Conservation (phyloP, 2,797 vertebrate genomes). For the Cyclura pinguis region DNA sequence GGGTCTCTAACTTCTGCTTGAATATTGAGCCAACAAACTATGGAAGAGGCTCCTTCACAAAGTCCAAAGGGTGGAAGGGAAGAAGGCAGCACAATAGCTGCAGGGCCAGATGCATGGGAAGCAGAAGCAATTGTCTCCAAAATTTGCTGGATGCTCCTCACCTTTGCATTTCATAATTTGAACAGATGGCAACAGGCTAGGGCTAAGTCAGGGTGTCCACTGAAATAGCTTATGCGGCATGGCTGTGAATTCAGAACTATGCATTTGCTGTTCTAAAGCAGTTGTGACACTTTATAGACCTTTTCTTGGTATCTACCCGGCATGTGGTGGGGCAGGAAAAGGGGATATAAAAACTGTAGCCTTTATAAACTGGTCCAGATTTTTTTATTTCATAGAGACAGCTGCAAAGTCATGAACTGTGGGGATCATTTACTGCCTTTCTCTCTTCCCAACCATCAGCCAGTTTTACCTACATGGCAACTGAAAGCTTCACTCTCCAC, state of each 20-base stretch:
- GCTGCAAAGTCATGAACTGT: slow-evolving; percentile 21
- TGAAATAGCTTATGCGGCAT: slow-evolving; percentile 14
- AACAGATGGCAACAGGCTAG: slow-evolving; percentile 27
- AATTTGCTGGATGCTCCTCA: not conserved
- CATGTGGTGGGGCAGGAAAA: too few species aligned
- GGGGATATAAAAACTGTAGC: not conserved
- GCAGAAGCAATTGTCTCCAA: not conserved
- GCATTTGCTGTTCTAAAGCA: slow-evolving; percentile 32
- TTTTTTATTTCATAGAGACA: slow-evolving; percentile 15
- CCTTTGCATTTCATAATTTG: not conserved
- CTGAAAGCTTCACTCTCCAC: not conserved
- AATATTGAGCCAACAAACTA: not conserved
- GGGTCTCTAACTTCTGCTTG: not conserved
- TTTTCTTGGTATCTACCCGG: not conserved
- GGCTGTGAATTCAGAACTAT: slow-evolving; percentile 5
- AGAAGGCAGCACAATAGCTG: not conserved
- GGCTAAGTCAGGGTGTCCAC: not conserved
- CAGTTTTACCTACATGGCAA: not conserved
- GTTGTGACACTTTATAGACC: slow-evolving; percentile 1
- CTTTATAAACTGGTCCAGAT: not conserved
- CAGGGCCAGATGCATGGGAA: not conserved
- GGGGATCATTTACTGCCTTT: slow-evolving; percentile 2
- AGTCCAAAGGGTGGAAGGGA: not conserved
- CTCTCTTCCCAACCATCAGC: slow-evolving; percentile 1
- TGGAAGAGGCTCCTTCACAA: not conserved